Conservation (phyloP, 2,797 vertebrate genomes). For the Cyclura pinguis region DNA sequence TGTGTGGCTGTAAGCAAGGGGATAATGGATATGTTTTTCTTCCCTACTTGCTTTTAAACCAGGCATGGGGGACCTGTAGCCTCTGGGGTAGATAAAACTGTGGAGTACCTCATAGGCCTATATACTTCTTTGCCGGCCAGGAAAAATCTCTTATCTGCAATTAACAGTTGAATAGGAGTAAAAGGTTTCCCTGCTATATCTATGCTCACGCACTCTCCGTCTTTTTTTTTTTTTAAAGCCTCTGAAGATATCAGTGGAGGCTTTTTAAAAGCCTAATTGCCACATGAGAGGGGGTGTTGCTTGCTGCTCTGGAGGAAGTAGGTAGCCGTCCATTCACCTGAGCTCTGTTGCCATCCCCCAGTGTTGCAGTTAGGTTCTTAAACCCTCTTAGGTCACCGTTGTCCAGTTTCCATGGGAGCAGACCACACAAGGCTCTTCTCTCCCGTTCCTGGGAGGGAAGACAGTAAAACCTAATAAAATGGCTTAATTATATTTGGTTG, state of each 20-base stretch:
- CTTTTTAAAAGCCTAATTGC: not conserved
- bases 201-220: not conserved
- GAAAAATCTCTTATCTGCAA: not conserved
- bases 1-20: not conserved
- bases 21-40: not conserved
- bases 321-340: not conserved
- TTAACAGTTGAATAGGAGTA: not conserved
- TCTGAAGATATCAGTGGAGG: not conserved
- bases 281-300: not conserved
- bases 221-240: not conserved
- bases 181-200: not conserved
- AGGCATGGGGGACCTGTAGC: too few species aligned
- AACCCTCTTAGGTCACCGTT: not conserved
- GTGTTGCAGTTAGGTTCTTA: not conserved
- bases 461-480: not conserved
- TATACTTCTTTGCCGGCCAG: too few species aligned
- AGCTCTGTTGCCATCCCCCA: not conserved
- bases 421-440: not conserved
- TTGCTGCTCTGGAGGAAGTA: not conserved
- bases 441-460: not conserved
- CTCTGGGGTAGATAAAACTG: too few species aligned
- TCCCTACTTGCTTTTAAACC: not conserved
- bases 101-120: too few species aligned
- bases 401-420: not conserved
- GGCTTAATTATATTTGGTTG: not conserved